Evolutionary conservation across 2,888 invertebrate genomes (phyloP), one percentile per base, ranked within the genome.

Genomic region (Pherbina coryleti): DNA sequence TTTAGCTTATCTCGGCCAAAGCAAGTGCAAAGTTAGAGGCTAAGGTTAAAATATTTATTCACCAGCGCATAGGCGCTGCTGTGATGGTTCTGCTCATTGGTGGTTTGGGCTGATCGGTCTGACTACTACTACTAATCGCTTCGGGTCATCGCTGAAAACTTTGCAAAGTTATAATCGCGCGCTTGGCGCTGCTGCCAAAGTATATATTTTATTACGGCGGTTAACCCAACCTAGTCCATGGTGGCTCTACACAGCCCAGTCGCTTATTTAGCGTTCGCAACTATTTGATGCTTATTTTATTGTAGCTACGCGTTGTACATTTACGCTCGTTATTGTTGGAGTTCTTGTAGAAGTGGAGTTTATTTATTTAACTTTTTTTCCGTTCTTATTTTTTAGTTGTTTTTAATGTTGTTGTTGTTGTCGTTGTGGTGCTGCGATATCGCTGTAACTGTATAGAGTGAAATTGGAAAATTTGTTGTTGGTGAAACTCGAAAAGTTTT

Each of bases 401-500:
- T 37, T 37, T 37, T 37, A 8, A 8, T 37, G 4, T 22, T 75
- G 49, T 51, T 64, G 60, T 28, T 69, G 28, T 28, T 69, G 55
- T n/a, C n/a, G n/a, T 44, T 69, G 55, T 17, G 31, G 31, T 31
- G 37, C 34, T 44, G 22, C 22, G 34, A 17, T 67, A 34, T 17
- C 2, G 22, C 25, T 57, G 69, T 9, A 14, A 28, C 31, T 14
- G 22, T 17, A 22, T n/a, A 53, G 34, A 53, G 31, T 57, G 22
- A 75, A 66, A 74, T 74, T 74, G 64, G 74, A 74, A 74, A 74
- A 64, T 74, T 74, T 49, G 64, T 74, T 49, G 64, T 55, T 71
- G 64, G 71, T 25, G 34, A 75, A 71, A 75, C 75, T 78, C 73
- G 72, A 76, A 75, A 76, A 75, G 60, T 78, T 78, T 76, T 74